Conservation (phyloP, 1,140 invertebrate genomes). For the Ceratina australensis region DNA sequence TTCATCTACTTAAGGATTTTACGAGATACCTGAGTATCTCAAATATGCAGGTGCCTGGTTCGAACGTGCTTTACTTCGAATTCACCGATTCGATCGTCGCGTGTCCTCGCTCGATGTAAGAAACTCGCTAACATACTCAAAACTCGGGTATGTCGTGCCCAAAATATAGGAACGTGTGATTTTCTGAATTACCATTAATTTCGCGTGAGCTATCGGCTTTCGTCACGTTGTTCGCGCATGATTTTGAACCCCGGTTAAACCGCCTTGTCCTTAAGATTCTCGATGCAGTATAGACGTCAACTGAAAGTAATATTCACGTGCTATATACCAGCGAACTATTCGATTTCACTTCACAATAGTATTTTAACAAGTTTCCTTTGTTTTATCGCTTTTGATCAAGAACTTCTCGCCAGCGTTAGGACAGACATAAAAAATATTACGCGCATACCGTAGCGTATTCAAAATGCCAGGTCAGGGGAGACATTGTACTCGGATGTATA, state of each 20-base stretch:
- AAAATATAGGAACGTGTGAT: not conserved
- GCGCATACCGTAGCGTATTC: not conserved
- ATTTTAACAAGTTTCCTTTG: no score
- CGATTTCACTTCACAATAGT: no score
- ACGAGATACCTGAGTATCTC: no score
- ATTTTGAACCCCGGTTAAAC: not conserved
- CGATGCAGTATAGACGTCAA: no score
- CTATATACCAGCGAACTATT: no score
- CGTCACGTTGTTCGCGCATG: slow-evolving; percentile 1
- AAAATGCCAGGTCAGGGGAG: not conserved
- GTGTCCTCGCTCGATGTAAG: not conserved
- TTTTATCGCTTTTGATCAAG: no score
- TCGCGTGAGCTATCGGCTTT: not conserved
- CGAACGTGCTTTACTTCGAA: not conserved
- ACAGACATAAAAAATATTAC: not conserved
- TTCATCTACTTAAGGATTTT: no score
- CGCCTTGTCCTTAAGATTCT: not conserved
- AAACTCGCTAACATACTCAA: not conserved
- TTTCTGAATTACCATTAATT: slow-evolving; percentile 24
- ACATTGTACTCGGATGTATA: not conserved
- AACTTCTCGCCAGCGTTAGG: no score
- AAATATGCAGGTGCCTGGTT: no score
- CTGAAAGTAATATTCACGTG: no score
- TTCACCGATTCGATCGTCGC: not conserved
- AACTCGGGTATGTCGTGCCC: not conserved